Evolutionary conservation across 2,797 vertebrate genomes (phyloP).

Genomic region (Linurgus olivaceus): DNA sequence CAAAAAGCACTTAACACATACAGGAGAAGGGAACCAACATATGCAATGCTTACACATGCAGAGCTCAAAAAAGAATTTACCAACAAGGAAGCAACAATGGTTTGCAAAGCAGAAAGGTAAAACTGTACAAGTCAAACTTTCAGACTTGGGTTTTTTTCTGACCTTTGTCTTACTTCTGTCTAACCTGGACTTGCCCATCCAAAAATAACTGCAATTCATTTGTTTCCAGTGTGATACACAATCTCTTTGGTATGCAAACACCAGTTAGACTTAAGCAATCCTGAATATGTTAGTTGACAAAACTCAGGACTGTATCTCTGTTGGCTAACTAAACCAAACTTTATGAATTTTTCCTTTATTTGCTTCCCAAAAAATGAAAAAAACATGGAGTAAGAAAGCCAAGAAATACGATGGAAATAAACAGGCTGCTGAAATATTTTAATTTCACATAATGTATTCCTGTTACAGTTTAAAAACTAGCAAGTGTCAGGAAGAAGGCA

Average conservation of each 20-base stretch:
- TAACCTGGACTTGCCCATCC: not conserved
- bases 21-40: not conserved
- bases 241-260: not conserved
- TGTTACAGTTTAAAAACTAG: not conserved
- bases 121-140: not conserved
- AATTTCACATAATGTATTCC: not conserved
- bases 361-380: not conserved
- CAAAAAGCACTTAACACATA: rapidly evolving
- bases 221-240: not conserved
- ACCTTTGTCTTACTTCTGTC: not conserved
- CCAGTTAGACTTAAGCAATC: not conserved
- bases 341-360: not conserved
- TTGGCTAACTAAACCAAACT: not conserved
- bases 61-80: not conserved
- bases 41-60: not conserved
- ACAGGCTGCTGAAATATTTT: not conserved
- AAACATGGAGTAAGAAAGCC: not conserved
- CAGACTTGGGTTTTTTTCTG: rapidly evolving
- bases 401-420: not conserved
- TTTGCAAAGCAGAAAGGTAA: not conserved
- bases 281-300: not conserved
- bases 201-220: not conserved
- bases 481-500: not conserved
- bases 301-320: not conserved
- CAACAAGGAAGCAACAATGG: not conserved